Evolutionary conservation across 2,113 vertebrate genomes (phyloP).

Genomic region (Dromiciops gliroides): DNA sequence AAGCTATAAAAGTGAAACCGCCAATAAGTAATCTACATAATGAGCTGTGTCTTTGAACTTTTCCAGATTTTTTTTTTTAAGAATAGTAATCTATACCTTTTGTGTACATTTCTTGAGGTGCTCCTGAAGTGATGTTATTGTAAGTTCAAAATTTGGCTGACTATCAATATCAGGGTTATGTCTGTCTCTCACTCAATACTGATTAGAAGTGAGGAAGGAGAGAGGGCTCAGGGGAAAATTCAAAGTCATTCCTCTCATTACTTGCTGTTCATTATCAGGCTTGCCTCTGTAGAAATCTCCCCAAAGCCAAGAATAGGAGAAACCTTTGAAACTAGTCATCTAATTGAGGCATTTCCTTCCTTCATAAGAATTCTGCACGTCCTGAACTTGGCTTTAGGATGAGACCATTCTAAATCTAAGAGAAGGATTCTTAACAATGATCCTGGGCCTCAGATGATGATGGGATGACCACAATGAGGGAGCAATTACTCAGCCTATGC

Average conservation of each 20-base stretch:
- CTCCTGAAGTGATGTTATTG: slow-evolving; percentile 47
- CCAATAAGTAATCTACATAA: slow-evolving; percentile 59
- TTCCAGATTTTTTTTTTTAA: slow-evolving; percentile 48
- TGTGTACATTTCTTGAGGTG: slow-evolving; percentile 32
- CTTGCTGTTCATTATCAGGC: fast-evolving
- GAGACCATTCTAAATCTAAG: slow-evolving; percentile 51
- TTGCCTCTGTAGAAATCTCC: slow-evolving; percentile 19
- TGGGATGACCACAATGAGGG: neutral
- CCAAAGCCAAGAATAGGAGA: slow-evolving; percentile 39
- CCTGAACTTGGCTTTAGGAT: slow-evolving; percentile 29
- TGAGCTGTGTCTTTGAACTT: slow-evolving; percentile 26
- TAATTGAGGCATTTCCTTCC: slow-evolving; percentile 45
- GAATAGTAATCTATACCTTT: slow-evolving; percentile 47
- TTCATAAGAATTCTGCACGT: neutral
- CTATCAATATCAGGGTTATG: slow-evolving; percentile 17
- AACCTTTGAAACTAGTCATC: slow-evolving; percentile 35
- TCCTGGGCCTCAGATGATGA: neutral
- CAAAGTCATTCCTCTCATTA: neutral
- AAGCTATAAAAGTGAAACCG: slow-evolving; percentile 51
- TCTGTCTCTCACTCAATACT: slow-evolving; percentile 56
- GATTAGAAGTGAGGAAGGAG: slow-evolving; percentile 38
- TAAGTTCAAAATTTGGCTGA: slow-evolving; percentile 47
- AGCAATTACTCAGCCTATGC: neutral
- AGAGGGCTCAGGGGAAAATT: neutral
- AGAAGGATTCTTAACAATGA: slow-evolving; percentile 50